phyloP scores from a whole-genome alignment of 2,113 vertebrate genomes.

The Corynorhinus townsendii region DNA sequence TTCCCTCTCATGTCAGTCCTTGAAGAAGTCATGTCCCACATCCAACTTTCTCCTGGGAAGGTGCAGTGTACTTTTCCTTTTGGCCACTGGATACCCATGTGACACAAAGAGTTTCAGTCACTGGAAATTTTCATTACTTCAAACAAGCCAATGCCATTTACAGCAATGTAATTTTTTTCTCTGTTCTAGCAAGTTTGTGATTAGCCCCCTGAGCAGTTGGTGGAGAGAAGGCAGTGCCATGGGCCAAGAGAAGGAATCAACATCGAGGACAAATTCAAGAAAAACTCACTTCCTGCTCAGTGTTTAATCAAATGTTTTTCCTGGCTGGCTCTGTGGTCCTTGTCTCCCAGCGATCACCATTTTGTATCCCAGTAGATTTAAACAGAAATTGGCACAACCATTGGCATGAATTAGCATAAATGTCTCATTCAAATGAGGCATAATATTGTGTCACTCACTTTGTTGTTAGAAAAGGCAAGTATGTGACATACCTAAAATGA shows the following conservation, averaged over 20 bases:
- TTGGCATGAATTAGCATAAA: background rate
- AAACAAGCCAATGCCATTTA: background rate
- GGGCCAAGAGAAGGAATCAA: background rate
- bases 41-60: background rate
- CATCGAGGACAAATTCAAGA: background rate
- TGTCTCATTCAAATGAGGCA: background rate
- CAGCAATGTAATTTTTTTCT: background rate
- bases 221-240: background rate
- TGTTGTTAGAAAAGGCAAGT: background rate
- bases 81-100: background rate
- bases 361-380: background rate
- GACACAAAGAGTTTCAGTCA: background rate
- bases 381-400: background rate
- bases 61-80: background rate
- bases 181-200: background rate
- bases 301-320: background rate
- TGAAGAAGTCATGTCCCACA: background rate
- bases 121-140: background rate
- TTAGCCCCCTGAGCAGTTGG: background rate
- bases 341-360: too few relatives aligned
- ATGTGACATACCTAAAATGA: background rate
- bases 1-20: background rate
- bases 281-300: background rate
- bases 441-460: background rate
- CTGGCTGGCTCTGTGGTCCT: background rate